Evolutionary conservation across 1,140 invertebrate species (phyloP).

Genomic region (Tetragnatha versicolor): DNA sequence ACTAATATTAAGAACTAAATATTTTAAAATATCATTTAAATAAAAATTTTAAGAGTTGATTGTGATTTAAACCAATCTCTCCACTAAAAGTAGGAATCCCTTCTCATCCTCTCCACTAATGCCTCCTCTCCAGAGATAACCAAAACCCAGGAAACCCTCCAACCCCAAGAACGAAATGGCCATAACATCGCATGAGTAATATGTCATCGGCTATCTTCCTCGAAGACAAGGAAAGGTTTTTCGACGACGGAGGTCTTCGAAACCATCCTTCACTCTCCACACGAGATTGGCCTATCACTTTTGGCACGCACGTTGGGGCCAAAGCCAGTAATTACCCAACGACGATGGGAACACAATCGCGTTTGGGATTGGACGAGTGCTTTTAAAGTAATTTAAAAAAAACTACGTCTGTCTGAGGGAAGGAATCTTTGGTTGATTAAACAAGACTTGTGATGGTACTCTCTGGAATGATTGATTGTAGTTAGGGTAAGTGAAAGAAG

Average conservation of each 20-base stretch:
- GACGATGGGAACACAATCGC: neutral
- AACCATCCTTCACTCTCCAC: neutral
- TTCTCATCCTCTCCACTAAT: too few relatives aligned
- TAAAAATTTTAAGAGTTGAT: neutral
- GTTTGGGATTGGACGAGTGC: neutral
- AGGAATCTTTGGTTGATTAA: too few relatives aligned
- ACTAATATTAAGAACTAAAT: too few relatives aligned
- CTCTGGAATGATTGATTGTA: too few relatives aligned
- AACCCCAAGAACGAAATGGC: too few relatives aligned
- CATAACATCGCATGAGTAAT: too few relatives aligned
- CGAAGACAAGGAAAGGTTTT: neutral
- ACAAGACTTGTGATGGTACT: too few relatives aligned
- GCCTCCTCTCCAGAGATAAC: too few relatives aligned
- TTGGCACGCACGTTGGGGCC: neutral
- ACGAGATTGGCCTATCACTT: neutral
- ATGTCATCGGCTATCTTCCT: conserved; percentile 18
- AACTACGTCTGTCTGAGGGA: too few relatives aligned
- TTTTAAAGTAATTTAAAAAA: neutral
- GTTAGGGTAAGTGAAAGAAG: too few relatives aligned
- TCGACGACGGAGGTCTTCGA: neutral
- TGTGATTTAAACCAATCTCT: neutral
- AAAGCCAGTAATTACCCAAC: neutral
- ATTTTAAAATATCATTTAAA: neutral
- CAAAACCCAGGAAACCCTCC: too few relatives aligned
- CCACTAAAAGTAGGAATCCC: neutral